phyloP scores from a whole-genome alignment of 2,797 vertebrate genomes.

The Mycteria americana region DNA sequence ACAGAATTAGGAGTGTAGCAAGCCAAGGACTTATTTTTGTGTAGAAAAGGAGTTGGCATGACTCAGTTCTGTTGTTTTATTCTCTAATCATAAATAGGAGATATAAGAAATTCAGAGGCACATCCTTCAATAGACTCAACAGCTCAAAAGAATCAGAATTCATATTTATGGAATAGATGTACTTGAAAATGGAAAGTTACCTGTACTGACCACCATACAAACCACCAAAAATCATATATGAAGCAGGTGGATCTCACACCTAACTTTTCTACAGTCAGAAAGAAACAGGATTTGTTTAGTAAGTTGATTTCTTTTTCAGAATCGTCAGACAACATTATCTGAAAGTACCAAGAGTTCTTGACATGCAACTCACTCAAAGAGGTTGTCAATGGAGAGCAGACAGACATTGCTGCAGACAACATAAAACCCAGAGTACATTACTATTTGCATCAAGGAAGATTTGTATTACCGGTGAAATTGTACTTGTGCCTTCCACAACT shows the following conservation, averaged over 20 bases:
- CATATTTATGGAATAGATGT: background rate
- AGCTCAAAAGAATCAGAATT: background rate
- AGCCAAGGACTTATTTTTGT: background rate
- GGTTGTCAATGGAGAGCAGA: background rate
- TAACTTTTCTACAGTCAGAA: background rate
- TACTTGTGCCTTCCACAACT: conserved; percentile 89
- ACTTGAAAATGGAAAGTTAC: background rate
- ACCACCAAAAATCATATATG: background rate
- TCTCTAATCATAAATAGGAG: background rate
- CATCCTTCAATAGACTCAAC: background rate
- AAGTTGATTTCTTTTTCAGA: background rate
- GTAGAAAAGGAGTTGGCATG: background rate
- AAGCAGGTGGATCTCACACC: background rate
- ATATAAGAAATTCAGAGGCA: background rate
- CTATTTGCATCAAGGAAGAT: background rate
- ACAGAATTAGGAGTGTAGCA: background rate
- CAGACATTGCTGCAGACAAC: background rate
- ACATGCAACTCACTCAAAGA: background rate
- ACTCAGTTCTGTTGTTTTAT: background rate
- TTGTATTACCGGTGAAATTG: conserved; percentile 87
- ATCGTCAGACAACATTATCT: background rate
- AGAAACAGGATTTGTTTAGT: background rate
- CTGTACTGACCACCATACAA: background rate
- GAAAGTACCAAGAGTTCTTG: background rate
- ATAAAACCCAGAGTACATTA: background rate